Conservation (phyloP, 2,113 vertebrate genomes). For the Osmerus mordax region DNA sequence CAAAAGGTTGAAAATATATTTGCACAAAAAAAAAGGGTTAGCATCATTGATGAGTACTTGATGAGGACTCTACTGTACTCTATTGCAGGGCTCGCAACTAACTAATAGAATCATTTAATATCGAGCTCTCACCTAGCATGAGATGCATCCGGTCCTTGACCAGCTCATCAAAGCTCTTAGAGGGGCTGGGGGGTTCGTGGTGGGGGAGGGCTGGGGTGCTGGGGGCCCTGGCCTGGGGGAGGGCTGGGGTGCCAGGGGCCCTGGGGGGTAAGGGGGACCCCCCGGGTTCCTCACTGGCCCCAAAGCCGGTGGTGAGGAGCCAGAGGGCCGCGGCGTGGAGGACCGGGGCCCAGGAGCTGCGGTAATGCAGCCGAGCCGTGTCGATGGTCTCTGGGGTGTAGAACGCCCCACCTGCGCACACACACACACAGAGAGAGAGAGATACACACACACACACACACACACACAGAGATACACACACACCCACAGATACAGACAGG, state of each 20-base stretch:
- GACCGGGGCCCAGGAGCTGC: conserved; percentile 92
- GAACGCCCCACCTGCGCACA: conserved; percentile 86
- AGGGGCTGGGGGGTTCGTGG: conserved; percentile 53
- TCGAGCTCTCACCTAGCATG: conserved; percentile 81
- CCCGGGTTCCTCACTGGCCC: conserved; percentile 68
- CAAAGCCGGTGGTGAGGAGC: conserved; percentile 91
- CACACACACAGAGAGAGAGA: not conserved
- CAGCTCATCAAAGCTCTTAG: conserved; percentile 80
- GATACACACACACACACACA: no score
- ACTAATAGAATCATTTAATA: no score
- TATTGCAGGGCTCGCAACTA: no score
- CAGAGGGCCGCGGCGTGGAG: conserved; percentile 92
- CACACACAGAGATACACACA: no score
- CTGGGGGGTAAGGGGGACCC: conserved; percentile 55
- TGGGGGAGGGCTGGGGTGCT: conserved; percentile 51
- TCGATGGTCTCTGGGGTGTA: conserved; percentile 99
- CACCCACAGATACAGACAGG: no score
- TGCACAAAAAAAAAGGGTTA: no score
- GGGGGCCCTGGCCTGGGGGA: conserved; percentile 54
- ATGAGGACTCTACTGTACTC: no score
- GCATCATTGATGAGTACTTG: no score
- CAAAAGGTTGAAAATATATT: no score
- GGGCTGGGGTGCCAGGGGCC: conserved; percentile 37
- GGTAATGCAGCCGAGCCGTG: conserved; percentile 92
- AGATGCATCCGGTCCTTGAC: conserved; percentile 95